A percentile compares a stretch with the other conserved stretches of the same genome.
phyloP scores from a whole-genome alignment of 2,888 invertebrate genomes.

The Sarcophaga carnaria region DNA sequence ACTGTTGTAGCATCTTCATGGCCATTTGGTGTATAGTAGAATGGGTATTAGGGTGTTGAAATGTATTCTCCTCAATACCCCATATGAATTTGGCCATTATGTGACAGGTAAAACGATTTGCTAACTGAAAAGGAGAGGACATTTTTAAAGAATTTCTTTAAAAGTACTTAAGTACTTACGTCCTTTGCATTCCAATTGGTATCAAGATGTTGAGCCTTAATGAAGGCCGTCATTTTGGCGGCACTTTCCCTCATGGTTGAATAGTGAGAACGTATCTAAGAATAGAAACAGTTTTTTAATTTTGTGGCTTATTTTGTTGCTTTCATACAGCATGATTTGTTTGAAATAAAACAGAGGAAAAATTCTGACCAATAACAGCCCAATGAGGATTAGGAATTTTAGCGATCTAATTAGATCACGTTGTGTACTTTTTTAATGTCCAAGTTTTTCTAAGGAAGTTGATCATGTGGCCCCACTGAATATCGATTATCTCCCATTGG shows the following conservation, averaged over 20 bases:
- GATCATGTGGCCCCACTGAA: too few species aligned
- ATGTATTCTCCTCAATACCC: constrained; percentile 79
- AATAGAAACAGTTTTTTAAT: constrained; percentile 63
- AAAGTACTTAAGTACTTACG: constrained; percentile 59
- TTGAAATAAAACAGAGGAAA: too few species aligned
- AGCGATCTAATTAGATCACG: too few species aligned
- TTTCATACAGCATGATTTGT: too few species aligned
- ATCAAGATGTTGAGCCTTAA: constrained; percentile 72
- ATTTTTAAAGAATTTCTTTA: neutral
- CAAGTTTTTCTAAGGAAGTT: too few species aligned
- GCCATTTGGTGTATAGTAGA: constrained; percentile 67
- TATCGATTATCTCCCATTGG: too few species aligned
- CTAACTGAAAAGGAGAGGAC: constrained; percentile 66
- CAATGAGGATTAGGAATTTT: too few species aligned
- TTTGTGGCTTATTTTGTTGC: too few species aligned
- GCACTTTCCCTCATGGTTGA: constrained; percentile 80
- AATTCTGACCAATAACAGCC: too few species aligned
- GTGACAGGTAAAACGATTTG: constrained; percentile 78
- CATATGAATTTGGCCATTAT: constrained; percentile 80
- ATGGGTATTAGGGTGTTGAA: constrained; percentile 62
- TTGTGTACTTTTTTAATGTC: too few species aligned
- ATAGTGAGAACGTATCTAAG: constrained; percentile 81
- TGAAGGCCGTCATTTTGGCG: constrained; percentile 78
- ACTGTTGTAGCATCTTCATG: constrained; percentile 69
- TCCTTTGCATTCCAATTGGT: constrained; percentile 80